phyloP scores from a whole-genome alignment of 2,797 vertebrate genomes.

The Miichthys miiuy region DNA sequence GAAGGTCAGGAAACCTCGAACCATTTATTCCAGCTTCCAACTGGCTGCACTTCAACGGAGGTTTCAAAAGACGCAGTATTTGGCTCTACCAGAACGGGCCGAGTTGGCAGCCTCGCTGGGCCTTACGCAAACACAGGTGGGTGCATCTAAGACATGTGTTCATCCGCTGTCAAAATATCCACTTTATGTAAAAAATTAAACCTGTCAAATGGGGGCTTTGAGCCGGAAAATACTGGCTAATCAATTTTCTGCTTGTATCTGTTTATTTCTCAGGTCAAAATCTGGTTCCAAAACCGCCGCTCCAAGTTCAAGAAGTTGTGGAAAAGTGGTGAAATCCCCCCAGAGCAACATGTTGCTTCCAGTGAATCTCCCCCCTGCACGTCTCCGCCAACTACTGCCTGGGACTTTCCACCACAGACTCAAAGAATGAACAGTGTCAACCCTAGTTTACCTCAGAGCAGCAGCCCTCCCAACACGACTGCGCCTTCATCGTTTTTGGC shows the following conservation, averaged over 20 bases:
- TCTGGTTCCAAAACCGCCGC: slow-evolving; percentile 98
- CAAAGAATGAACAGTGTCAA: slow-evolving; percentile 86
- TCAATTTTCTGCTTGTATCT: slow-evolving; percentile 27
- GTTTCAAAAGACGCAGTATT: slow-evolving; percentile 98
- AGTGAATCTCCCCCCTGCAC: slow-evolving; percentile 90
- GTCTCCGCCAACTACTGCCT: slow-evolving; percentile 88
- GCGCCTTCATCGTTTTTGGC: slow-evolving; percentile 92
- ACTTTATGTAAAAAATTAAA: background rate
- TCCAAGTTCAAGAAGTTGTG: slow-evolving; percentile 99
- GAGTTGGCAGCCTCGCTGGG: slow-evolving; percentile 96
- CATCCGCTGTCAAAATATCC: slow-evolving; percentile 21
- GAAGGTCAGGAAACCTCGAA: slow-evolving; percentile 97
- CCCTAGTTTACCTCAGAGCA: slow-evolving; percentile 86
- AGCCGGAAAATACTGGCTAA: background rate
- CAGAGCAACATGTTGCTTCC: slow-evolving; percentile 89
- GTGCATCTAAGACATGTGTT: slow-evolving; percentile 34
- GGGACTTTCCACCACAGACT: slow-evolving; percentile 93
- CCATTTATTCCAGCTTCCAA: slow-evolving; percentile 99
- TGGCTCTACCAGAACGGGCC: slow-evolving; percentile 96
- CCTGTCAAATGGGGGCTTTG: background rate
- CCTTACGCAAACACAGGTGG: slow-evolving; percentile 98
- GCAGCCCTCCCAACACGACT: slow-evolving; percentile 88
- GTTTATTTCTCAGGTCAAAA: slow-evolving; percentile 89
- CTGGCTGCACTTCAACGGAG: slow-evolving; percentile 95
- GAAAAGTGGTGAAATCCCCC: slow-evolving; percentile 95